Evolutionary conservation across 2,888 invertebrate genomes (phyloP).

Genomic region (Ectropis crepuscularia): DNA sequence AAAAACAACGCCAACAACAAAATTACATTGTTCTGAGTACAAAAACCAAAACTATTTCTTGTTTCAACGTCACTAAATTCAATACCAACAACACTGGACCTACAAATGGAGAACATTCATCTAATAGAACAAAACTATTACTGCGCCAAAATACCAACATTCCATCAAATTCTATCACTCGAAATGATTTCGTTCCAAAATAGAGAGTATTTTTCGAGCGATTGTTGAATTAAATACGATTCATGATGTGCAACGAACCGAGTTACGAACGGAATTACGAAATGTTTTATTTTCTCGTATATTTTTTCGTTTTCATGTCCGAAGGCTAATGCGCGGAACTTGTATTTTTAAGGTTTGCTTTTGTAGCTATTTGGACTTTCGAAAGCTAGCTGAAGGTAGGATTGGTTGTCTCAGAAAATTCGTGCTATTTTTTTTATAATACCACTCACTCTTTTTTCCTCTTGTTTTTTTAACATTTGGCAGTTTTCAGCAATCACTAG

Average conservation of each 20-base stretch:
- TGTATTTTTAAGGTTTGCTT: slow-evolving; percentile 18
- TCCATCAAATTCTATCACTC: slow-evolving; percentile 20
- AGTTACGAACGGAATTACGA: slow-evolving; percentile 18
- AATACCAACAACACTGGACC: not conserved
- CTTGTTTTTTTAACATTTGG: no score
- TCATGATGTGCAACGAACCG: slow-evolving; percentile 40
- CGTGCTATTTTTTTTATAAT: no score
- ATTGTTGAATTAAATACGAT: slow-evolving; percentile 39
- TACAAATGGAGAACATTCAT: not conserved
- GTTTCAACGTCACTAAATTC: not conserved
- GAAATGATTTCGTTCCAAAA: slow-evolving; percentile 28
- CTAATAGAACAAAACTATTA: slow-evolving; percentile 15
- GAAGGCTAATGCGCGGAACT: slow-evolving; percentile 14
- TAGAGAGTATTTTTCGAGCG: slow-evolving; percentile 32
- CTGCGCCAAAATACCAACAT: slow-evolving; percentile 5
- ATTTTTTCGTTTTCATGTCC: slow-evolving; percentile 18
- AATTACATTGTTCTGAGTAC: no score
- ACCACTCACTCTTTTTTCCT: no score
- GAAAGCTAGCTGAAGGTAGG: no score
- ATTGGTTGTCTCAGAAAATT: no score
- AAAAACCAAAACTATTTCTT: not conserved
- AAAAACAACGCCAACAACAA: no score
- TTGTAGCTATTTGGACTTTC: not conserved
- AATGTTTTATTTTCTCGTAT: slow-evolving; percentile 28
- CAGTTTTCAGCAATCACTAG: no score